Base-by-base conservation (phyloP, 2,797 vertebrate species). In the Alectoris magna region DNA sequence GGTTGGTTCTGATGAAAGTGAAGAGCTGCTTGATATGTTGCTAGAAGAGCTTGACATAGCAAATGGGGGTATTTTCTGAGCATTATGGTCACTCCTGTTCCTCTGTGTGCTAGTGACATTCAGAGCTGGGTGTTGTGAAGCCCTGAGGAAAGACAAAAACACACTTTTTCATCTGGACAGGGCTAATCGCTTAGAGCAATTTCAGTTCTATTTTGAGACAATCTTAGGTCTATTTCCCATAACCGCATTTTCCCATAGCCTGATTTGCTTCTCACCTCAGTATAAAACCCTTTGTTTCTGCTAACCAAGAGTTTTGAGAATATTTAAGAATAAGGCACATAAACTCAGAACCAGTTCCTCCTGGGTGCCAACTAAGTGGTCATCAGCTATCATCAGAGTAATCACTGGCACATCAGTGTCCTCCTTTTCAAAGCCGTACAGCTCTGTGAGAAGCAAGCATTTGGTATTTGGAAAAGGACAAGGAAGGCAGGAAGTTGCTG, bases 61-160 rank as follows among this genome's bases (percentile, higher is more conserved):
- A 6, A 88, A 93, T 80, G 95, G 75, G 89, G 73, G 48, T 4
- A 78, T 90, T 89, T 94, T 92, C 86, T 95, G 95, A 88, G 90
- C 89, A 55, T 84, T 80, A 43, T 80, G 88, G 71, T 94, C 94
- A 72, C 90, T 94, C 76, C 85, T 85, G 64, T 93, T 96, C 86
- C 67, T 96, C 90, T 91, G 95, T 15, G 67, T 91, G 91, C 90
- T 94, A 95, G 86, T 94, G 87, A 94, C 86, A 81, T 86, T 96
- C 92, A 97, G 81, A 97, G 96, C 88, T 97, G 96, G 89, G 97
- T 97, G 86, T 96, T 97, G 95, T 89, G 95, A 95, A 97, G 94
- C 94, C 97, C 97, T 97, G 67, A 80, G 80, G 95, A 93, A 80
- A 93, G 82, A 87, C 77, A 96, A 94, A 95, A 81, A 93, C 63